Base-by-base conservation (phyloP, 2,113 vertebrate genomes). In the Poecile atricapillus region DNA sequence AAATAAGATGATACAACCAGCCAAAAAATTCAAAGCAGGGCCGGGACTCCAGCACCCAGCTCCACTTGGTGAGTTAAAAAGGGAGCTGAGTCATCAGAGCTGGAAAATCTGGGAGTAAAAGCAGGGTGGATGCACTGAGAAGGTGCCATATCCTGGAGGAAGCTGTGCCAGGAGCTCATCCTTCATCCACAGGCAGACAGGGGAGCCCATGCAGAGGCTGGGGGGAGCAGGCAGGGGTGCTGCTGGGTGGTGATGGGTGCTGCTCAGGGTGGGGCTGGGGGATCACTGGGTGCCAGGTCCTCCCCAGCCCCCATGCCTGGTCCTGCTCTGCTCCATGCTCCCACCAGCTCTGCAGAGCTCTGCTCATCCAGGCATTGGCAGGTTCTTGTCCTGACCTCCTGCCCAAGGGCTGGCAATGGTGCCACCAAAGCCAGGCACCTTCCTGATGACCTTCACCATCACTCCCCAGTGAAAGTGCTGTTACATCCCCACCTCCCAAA, bases 221-320 rank as follows among this genome's bases (percentile, higher is more conserved):
- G 39, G 50, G 68, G 84, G 52, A 90, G 24, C 55, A 53, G 68
- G 27, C 0, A 5, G 41, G 25, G 41, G 11, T 44, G 55, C 41
- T 50, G 31, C 19, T 0, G 2, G 52, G 16, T 2, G 4, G 15
- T 37, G 65, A 35, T 3, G 52, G 78, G 69, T 31, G 74, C 46
- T 75, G 67, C 62, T 37, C 1, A 1, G 19, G 28, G 6, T n/a
- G 67, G 67, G 35, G 39, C 3, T 50, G 67, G 63, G 71, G 39
- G 5, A 11, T 22, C 30, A 7, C 55, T n/a, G 87, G 19, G 33
- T 56, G 41, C 50, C 33, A 17, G 5, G 5, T 55, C 7, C 44
- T 30, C 19, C 30, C 52, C 0, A 0, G 22, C 5, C 15, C 21
- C 2, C 0, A 7, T 39, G 43, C n/a, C 39, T 31, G 9, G 30